phyloP scores from a whole-genome alignment of 1,140 invertebrate species.

The Conus betulinus region DNA sequence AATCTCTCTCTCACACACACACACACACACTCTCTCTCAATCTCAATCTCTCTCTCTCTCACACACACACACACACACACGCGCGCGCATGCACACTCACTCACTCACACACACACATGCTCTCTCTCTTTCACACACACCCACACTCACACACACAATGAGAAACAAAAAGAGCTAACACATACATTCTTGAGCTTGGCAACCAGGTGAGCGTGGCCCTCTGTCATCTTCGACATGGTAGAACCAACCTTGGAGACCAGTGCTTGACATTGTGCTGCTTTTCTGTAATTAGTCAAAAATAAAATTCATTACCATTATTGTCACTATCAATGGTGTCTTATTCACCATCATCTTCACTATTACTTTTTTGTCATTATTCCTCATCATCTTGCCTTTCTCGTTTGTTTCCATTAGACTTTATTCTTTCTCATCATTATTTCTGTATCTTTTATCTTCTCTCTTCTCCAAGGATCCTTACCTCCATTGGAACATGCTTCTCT shows the following conservation, averaged over 20 bases:
- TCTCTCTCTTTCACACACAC: background rate
- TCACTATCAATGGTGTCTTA: too few species aligned
- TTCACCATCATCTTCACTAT: too few species aligned
- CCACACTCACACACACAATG: background rate
- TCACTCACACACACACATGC: background rate
- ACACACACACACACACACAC: background rate
- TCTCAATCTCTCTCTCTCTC: background rate
- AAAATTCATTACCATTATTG: too few species aligned
- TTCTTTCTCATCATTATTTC: too few species aligned
- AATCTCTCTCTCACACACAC: background rate
- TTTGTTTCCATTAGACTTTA: too few species aligned
- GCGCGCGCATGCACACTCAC: background rate
- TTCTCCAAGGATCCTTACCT: too few species aligned
- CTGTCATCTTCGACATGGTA: slow-evolving; percentile 1
- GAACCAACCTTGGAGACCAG: background rate
- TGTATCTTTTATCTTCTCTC: too few species aligned
- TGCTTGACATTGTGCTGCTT: slow-evolving; percentile 5
- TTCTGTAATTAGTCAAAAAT: slow-evolving; percentile 2
- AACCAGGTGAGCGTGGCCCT: slow-evolving; percentile 15
- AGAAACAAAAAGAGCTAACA: background rate
- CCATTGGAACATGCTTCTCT: too few species aligned
- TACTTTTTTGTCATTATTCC: too few species aligned
- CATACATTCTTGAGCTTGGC: slow-evolving; percentile 28
- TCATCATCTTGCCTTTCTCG: too few species aligned
- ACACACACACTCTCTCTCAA: too few species aligned